Evolutionary conservation across 2,888 invertebrate genomes (phyloP).

Genomic region (Sminthurinus aureus): DNA sequence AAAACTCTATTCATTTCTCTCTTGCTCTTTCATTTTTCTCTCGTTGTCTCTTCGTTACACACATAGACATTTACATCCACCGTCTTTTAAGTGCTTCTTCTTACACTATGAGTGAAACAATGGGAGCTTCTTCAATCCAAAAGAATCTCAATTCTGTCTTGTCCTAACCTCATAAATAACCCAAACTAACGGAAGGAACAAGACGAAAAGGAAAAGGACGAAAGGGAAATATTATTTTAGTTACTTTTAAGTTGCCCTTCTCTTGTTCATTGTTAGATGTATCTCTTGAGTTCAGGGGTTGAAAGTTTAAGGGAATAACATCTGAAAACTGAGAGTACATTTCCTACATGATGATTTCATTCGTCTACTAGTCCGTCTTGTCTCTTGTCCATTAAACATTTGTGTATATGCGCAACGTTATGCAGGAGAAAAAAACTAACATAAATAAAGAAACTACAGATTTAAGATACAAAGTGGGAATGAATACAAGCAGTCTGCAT

Average conservation of each 20-base stretch:
- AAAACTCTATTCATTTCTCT: background rate
- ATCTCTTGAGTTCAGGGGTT: background rate
- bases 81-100: constrained; percentile 4
- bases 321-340: no score
- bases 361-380: no score
- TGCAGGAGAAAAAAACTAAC: no score
- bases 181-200: constrained; percentile 1
- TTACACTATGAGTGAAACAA: background rate
- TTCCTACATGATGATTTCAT: no score
- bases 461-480: no score
- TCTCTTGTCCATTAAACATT: no score
- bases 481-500: no score
- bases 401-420: no score
- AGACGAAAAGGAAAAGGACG: background rate
- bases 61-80: background rate
- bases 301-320: no score
- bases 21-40: background rate
- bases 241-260: background rate
- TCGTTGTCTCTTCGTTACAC: background rate
- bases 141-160: constrained; percentile 9
- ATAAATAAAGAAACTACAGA: no score
- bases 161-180: background rate
- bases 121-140: constrained; percentile 13
- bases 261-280: constrained; percentile 1
- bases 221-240: background rate